Percentiles rank a stretch among this genome's conserved stretches.
Evolutionary conservation across 2,113 vertebrate species (phyloP).

Genomic region (Narcine bancroftii): DNA sequence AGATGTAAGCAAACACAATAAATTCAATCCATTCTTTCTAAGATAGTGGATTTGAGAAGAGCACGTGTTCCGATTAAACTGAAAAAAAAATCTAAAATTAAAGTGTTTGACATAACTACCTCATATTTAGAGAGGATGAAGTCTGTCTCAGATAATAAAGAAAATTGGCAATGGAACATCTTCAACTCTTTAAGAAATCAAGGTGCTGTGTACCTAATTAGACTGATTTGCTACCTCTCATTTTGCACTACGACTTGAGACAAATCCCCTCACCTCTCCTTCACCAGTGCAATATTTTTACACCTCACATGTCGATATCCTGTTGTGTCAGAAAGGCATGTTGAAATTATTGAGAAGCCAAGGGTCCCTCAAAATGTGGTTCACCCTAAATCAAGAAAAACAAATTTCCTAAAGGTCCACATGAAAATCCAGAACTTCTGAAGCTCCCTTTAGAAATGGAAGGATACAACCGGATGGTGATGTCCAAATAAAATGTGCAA

Average conservation of each 20-base stretch:
- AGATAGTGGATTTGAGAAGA: not conserved
- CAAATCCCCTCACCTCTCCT: not conserved
- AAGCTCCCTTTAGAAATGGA: not conserved
- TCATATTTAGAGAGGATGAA: not conserved
- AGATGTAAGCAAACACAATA: not conserved
- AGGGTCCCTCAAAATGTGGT: not conserved
- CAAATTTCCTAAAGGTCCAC: not conserved
- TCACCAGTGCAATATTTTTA: not conserved
- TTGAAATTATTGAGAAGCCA: not conserved
- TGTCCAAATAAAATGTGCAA: not conserved
- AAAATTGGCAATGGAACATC: not conserved
- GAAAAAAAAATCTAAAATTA: not conserved
- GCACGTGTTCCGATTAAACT: not conserved
- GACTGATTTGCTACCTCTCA: not conserved
- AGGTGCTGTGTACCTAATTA: not conserved
- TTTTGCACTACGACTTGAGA: not conserved
- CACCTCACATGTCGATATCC: not conserved
- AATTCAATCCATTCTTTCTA: not conserved
- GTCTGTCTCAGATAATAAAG: not conserved
- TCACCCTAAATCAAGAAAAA: not conserved
- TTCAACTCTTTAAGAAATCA: not conserved
- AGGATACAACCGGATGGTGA: not conserved
- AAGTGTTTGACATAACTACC: not conserved
- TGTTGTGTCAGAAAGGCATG: not conserved
- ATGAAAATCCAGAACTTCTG: not conserved